Base-by-base conservation (phyloP, 1,140 invertebrate genomes). In the Probaryconus sp. region DNA sequence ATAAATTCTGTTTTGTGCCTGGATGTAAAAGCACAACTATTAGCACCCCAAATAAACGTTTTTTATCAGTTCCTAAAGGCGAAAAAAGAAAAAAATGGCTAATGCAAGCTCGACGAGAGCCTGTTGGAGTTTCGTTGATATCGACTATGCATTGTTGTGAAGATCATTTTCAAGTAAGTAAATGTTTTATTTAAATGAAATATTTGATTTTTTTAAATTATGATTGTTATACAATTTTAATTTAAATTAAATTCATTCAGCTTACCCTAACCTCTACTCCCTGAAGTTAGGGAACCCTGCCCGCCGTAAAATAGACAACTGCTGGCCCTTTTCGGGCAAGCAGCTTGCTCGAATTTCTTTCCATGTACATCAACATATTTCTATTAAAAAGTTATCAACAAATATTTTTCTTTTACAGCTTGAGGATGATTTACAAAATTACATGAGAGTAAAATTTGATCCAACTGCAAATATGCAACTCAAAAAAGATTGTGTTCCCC, bases 341-440 rank as follows among this genome's bases (percentile, higher is more conserved):
- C 7, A 24, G 7, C 7, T 4, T 24, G n/a, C n/a, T n/a, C n/a
- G n/a, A n/a, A n/a, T n/a, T n/a, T n/a, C n/a, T 24, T 4, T 24
- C 7, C 7, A 7, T 24, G 3, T 24, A 24, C 3, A 4, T 24
- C 3, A 4, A 24, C 7, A 24, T 24, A 24, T 4, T 4, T 4
- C 3, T 24, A 24, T 4, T 24, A 24, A n/a, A n/a, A n/a, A n/a
- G n/a, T 24, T 24, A 24, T 24, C 7, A 4, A 4, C 7, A 7
- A 13, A 13, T 1, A 2, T 37, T 37, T 18, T 2, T 38, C 17
- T 17, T 3, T 37, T 51, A 16, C 24, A 55, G 50, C 6, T 58
- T 4, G 28, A 58, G 7, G 60, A 64, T 10, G 69, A 72, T 28
- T 45, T 72, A 31, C 58, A 56, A 16, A 72, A 58, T 43, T 64